These are phyloP conservation scores for Perithous albicinctus DNA, from an alignment of 2,888 invertebrate species.

Conservation along the genomic window DNA sequence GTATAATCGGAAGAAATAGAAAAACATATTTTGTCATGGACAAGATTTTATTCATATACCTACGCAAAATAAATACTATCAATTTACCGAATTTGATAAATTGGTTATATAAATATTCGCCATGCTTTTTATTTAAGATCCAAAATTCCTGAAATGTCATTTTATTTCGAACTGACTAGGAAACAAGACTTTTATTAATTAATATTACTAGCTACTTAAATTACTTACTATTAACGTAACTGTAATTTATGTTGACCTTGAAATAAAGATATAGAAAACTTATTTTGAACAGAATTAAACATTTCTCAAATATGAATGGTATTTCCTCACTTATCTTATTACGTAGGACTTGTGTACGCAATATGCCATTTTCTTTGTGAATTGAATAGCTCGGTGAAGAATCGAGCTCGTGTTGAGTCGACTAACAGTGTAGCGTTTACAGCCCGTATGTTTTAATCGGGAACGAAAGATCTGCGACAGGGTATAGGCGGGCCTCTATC, in stretches of 20 bases:
- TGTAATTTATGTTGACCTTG: background rate
- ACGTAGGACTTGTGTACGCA: background rate
- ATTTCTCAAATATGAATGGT: background rate
- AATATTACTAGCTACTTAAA: background rate
- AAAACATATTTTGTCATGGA: too few relatives aligned
- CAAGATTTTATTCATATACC: too few relatives aligned
- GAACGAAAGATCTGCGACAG: slow-evolving; percentile 46
- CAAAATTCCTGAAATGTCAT: background rate
- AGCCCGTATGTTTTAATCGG: slow-evolving; percentile 43
- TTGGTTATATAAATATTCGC: too few relatives aligned
- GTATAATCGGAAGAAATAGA: too few relatives aligned
- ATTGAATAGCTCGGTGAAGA: background rate
- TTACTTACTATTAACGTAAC: background rate
- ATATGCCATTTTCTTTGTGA: background rate
- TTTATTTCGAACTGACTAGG: background rate
- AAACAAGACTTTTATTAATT: too few relatives aligned
- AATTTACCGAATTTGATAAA: too few relatives aligned
- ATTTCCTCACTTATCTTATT: background rate
- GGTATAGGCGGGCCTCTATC: slow-evolving; percentile 29
- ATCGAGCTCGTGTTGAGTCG: background rate
- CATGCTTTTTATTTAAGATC: too few relatives aligned
- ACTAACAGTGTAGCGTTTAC: background rate
- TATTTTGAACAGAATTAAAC: background rate
- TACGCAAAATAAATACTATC: too few relatives aligned
- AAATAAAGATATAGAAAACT: background rate